phyloP scores from a whole-genome alignment of 2,888 invertebrate species.

The Drosophila seclusa region DNA sequence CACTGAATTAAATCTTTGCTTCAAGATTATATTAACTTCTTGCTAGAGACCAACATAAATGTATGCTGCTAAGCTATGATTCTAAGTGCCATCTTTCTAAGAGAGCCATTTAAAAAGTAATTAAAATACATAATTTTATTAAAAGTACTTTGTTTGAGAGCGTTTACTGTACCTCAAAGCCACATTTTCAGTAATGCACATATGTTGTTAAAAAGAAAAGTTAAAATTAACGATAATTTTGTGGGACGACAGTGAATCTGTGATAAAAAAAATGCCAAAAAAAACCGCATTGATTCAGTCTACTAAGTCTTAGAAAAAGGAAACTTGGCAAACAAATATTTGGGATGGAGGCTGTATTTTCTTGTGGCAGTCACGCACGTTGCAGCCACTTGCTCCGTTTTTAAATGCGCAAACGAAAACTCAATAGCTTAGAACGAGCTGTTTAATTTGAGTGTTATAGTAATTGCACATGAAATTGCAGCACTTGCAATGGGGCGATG shows the following conservation, averaged over 20 bases:
- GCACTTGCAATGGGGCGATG: slow-evolving; percentile 25
- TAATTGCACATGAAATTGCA: slow-evolving; percentile 66
- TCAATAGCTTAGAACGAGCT: slow-evolving; percentile 80
- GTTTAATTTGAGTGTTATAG: slow-evolving; percentile 49
- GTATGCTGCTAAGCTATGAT: background rate
- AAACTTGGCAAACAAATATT: slow-evolving; percentile 32
- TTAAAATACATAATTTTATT: background rate
- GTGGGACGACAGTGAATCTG: slow-evolving; percentile 66
- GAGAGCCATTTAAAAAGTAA: background rate
- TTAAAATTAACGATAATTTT: slow-evolving; percentile 32
- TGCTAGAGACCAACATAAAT: background rate
- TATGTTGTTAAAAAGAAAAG: slow-evolving; percentile 64
- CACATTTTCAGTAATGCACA: background rate
- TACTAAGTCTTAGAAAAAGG: slow-evolving; percentile 58
- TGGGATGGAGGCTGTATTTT: slow-evolving; percentile 12
- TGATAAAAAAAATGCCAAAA: slow-evolving; percentile 37
- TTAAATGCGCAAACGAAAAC: slow-evolving; percentile 58
- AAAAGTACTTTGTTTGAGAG: background rate
- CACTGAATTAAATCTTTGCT: background rate
- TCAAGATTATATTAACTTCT: background rate
- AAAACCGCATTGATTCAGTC: slow-evolving; percentile 61
- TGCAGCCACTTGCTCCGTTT: slow-evolving; percentile 38
- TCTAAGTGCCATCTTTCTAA: background rate
- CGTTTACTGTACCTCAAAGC: slow-evolving; percentile 3
- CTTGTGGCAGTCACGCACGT: slow-evolving; percentile 59